A percentile compares a stretch with the other conserved stretches of the same genome.
phyloP scores from a whole-genome alignment of 1,140 invertebrate genomes.

The Lutraria rhynchaena region DNA sequence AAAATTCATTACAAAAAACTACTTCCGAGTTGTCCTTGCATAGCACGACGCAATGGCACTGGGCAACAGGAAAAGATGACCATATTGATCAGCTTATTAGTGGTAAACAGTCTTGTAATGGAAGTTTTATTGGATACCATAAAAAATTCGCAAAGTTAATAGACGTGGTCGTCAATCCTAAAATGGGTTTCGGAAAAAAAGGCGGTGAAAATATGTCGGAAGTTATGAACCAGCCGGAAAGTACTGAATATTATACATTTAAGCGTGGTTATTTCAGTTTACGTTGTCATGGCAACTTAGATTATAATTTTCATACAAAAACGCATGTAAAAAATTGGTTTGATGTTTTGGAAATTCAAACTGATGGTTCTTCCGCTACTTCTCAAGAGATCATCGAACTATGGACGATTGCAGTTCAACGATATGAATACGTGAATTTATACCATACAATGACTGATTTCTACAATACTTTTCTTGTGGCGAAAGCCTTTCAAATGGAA shows the following conservation, averaged over 20 bases:
- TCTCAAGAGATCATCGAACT: background rate
- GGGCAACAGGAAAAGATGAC: no score
- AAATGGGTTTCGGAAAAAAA: conserved; percentile 12
- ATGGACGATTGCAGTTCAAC: conserved; percentile 66
- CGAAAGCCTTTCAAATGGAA: conserved; percentile 68
- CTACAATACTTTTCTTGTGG: conserved; percentile 77
- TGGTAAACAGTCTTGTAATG: conserved; percentile 8
- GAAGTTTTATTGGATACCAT: conserved; percentile 59
- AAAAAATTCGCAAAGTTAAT: conserved; percentile 63
- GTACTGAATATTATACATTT: conserved; percentile 69
- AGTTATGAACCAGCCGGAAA: conserved; percentile 75
- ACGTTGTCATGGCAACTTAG: conserved; percentile 37
- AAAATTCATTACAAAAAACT: no score
- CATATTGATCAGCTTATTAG: background rate
- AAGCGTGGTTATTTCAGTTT: conserved; percentile 69
- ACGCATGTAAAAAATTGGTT: conserved; percentile 68
- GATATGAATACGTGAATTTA: conserved; percentile 80
- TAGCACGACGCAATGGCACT: background rate
- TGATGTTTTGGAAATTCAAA: conserved; percentile 18
- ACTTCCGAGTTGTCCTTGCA: no score
- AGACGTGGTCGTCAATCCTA: conserved; percentile 62
- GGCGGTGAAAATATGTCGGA: conserved; percentile 74
- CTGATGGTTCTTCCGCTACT: no score
- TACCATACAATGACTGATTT: conserved; percentile 80
- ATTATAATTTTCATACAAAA: conserved; percentile 45